phyloP scores from a whole-genome alignment of 2,113 vertebrate species.

The Myiopsitta monachus region DNA sequence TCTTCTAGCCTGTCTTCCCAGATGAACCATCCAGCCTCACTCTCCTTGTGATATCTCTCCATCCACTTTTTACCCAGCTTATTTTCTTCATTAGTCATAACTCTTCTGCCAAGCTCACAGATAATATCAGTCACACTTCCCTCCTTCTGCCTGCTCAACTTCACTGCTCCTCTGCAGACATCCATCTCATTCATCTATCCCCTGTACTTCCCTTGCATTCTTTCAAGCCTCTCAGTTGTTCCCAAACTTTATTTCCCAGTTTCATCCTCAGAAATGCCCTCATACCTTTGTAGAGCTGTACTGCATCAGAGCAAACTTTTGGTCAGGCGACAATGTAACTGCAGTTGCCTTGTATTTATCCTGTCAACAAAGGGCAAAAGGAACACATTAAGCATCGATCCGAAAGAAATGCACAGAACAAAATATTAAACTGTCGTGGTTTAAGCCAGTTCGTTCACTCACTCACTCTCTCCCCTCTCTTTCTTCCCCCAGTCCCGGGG shows the following conservation, averaged over 20 bases:
- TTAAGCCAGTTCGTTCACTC: too few species aligned
- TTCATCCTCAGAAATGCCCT: background rate
- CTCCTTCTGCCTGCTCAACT: background rate
- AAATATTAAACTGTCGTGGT: too few species aligned
- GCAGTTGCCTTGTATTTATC: slow-evolving; percentile 55
- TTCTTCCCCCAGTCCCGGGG: too few species aligned
- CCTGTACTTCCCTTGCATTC: background rate
- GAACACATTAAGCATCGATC: background rate
- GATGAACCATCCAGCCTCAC: background rate
- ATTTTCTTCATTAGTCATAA: background rate
- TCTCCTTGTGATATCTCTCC: background rate
- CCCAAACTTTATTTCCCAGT: background rate
- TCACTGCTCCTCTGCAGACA: background rate
- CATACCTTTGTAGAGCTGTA: slow-evolving; percentile 77
- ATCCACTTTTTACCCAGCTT: background rate
- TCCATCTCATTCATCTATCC: background rate
- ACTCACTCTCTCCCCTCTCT: too few species aligned
- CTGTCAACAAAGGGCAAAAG: slow-evolving; percentile 61
- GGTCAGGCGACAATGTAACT: slow-evolving; percentile 71
- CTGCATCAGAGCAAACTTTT: slow-evolving; percentile 72
- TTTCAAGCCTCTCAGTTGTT: background rate
- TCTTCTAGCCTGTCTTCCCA: background rate
- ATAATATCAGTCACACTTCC: background rate
- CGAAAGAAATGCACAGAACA: background rate
- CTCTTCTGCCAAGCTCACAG: background rate